A percentile compares a stretch with the other conserved stretches of the same genome.
Conservation (phyloP, 2,888 invertebrate species). For the Pachycephus smyrnensis region DNA sequence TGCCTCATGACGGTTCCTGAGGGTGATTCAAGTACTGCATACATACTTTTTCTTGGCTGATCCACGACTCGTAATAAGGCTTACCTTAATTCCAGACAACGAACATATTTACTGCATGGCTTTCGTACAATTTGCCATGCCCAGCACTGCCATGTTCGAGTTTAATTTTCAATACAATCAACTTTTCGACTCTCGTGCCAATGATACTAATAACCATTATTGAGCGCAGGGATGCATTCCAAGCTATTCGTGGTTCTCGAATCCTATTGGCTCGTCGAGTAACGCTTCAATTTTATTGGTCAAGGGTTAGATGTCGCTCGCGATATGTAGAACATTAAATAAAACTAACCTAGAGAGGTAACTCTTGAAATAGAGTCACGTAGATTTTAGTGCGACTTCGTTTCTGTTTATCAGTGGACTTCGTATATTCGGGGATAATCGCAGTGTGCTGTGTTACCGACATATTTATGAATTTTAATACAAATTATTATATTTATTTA, state of each 20-base stretch:
- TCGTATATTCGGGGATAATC: too few species aligned
- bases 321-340: too few species aligned
- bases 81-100: conserved; percentile 19
- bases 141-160: conserved; percentile 29
- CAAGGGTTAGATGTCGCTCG: too few species aligned
- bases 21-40: not conserved
- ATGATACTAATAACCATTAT: conserved; percentile 37
- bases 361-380: too few species aligned
- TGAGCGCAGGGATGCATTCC: conserved; percentile 24
- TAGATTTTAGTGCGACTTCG: too few species aligned
- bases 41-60: not conserved
- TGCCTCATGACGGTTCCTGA: too few species aligned
- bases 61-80: not conserved
- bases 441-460: too few species aligned
- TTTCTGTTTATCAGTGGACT: too few species aligned
- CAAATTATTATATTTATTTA: too few species aligned
- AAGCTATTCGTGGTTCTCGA: conserved; percentile 25
- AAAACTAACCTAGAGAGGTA: too few species aligned
- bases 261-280: conserved; percentile 23
- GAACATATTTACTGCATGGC: conserved; percentile 19
- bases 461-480: too few species aligned
- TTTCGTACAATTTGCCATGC: conserved; percentile 16
- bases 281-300: too few species aligned
- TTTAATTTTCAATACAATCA: conserved; percentile 32
- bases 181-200: conserved; percentile 32